Conservation (phyloP, 2,797 vertebrate species). For the Cercopithecus hamlyni region DNA sequence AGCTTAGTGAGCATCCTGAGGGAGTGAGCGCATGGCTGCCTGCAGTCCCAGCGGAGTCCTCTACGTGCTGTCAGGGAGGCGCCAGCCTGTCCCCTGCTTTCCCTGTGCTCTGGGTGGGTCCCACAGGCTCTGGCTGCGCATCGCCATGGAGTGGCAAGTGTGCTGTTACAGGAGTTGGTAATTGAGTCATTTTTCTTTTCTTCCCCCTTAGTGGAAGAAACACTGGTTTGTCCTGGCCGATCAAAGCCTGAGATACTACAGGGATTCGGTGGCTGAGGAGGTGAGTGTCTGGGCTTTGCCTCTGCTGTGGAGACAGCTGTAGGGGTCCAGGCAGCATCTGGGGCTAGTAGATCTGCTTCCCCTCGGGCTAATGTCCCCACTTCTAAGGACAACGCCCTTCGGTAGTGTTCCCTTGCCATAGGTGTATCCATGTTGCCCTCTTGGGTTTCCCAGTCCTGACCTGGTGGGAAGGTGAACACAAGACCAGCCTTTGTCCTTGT, state of each 20-base stretch:
- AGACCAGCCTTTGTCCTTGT: background rate
- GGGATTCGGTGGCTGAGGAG: conserved; percentile 97
- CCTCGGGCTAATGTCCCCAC: background rate
- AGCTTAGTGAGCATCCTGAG: background rate
- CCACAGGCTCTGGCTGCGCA: background rate
- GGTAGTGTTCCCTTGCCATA: background rate
- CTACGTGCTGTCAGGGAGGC: background rate
- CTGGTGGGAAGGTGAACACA: background rate
- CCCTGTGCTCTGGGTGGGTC: background rate
- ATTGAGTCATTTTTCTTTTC: background rate
- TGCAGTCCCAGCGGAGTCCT: background rate
- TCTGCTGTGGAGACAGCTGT: background rate
- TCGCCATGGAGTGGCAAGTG: background rate
- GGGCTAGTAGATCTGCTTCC: no score
- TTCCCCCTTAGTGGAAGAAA: conserved; percentile 95
- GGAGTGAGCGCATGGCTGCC: background rate
- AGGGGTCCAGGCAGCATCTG: background rate
- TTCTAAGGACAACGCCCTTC: background rate
- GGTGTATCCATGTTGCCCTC: background rate
- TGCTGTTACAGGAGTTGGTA: background rate
- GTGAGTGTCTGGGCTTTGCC: conserved; percentile 79
- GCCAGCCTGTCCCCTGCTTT: background rate
- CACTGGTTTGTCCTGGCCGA: conserved; percentile 99
- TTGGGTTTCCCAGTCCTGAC: background rate
- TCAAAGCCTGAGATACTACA: conserved; percentile 95